phyloP scores from a whole-genome alignment of 2,888 invertebrate species.

The Pandemis cinnamomeana region DNA sequence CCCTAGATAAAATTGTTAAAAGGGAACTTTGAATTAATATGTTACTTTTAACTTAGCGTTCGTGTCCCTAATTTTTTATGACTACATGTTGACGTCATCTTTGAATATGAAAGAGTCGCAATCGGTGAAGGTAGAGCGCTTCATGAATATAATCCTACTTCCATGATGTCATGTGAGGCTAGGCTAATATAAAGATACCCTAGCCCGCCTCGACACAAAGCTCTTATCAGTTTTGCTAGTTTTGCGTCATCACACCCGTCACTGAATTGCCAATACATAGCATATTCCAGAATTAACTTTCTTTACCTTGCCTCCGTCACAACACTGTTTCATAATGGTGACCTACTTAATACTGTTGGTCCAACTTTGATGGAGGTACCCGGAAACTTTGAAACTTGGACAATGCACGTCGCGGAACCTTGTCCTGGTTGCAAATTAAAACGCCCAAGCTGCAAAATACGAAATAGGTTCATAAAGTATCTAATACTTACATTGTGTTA shows the following conservation, averaged over 20 bases:
- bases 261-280: background rate
- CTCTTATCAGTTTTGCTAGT: background rate
- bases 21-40: background rate
- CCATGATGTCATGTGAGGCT: no score
- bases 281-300: background rate
- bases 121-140: no score
- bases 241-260: background rate
- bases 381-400: constrained; percentile 24
- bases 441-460: background rate
- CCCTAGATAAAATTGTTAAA: background rate
- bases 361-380: constrained; percentile 21
- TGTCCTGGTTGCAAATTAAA: constrained; percentile 23
- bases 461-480: background rate
- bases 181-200: no score
- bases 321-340: constrained; percentile 16
- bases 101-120: no score
- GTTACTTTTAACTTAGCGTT: background rate
- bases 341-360: constrained; percentile 33
- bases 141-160: no score
- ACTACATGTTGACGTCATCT: no score
- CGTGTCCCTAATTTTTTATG: no score
- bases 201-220: background rate
- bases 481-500: no score
- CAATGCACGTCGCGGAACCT: constrained; percentile 33
- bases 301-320: background rate